These are phyloP conservation scores for Cnemophilus loriae DNA, from an alignment of 2,113 vertebrate species.

Conservation along the genomic window DNA sequence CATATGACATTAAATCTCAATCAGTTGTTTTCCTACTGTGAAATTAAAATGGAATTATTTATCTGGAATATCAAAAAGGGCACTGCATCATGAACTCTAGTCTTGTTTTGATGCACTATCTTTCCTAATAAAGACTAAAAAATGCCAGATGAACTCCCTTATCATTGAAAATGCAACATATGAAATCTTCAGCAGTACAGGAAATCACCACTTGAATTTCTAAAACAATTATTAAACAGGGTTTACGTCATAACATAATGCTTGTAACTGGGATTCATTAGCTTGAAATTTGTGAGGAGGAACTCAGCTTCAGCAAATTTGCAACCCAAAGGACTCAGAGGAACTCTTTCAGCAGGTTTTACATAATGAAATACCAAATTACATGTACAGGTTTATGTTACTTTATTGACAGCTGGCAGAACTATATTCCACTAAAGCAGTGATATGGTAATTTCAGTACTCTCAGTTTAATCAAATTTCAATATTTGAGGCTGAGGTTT, in stretches of 20 bases:
- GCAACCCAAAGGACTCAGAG: not conserved
- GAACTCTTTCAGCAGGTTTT: not conserved
- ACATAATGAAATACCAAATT: not conserved
- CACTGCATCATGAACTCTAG: not conserved
- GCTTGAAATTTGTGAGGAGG: not conserved
- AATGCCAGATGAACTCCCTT: not conserved
- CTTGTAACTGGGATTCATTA: not conserved
- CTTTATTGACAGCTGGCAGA: not conserved
- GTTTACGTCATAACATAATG: not conserved
- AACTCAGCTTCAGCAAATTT: not conserved
- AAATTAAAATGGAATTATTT: conserved; percentile 60
- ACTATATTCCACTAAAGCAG: not conserved
- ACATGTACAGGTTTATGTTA: not conserved
- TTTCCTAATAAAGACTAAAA: not conserved
- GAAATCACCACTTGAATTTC: not conserved
- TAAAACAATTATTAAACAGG: not conserved
- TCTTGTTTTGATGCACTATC: not conserved
- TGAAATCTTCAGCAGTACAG: not conserved
- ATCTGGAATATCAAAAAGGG: conserved; percentile 29
- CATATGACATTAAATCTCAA: conserved; percentile 48
- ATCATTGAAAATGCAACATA: not conserved
- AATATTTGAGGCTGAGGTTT: not conserved
- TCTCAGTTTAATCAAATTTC: not conserved
- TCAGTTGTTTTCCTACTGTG: conserved; percentile 50
- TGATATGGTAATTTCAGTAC: not conserved